Percentiles rank a stretch among this genome's conserved stretches.
Evolutionary conservation across 2,113 vertebrate genomes (phyloP).

Genomic region (Baryphthengus martii): DNA sequence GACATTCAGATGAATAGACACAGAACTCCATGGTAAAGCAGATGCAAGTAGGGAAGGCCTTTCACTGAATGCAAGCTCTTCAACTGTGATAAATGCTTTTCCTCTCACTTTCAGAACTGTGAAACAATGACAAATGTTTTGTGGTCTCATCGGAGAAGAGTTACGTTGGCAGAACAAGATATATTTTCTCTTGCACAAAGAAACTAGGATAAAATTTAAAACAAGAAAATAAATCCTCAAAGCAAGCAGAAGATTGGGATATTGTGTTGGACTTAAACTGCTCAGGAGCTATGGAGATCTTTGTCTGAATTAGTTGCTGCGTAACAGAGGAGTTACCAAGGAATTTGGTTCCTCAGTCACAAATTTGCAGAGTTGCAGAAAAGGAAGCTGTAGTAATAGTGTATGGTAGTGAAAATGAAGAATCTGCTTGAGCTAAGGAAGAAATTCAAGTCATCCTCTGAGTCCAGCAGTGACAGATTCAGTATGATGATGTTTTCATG

Average conservation of each 20-base stretch:
- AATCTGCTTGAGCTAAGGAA: background rate
- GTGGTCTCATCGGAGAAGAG: background rate
- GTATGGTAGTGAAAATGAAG: background rate
- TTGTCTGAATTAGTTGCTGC: background rate
- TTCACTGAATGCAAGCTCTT: background rate
- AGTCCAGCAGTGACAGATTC: accelerated
- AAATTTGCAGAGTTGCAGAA: background rate
- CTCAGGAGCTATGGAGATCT: background rate
- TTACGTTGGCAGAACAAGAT: background rate
- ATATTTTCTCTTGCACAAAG: background rate
- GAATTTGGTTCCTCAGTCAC: background rate
- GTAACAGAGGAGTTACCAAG: background rate
- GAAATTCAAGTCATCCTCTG: background rate
- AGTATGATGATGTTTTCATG: background rate
- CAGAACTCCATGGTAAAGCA: background rate
- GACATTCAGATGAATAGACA: background rate
- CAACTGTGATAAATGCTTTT: background rate
- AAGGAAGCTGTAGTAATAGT: background rate
- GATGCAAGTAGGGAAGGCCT: background rate
- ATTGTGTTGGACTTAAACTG: background rate
- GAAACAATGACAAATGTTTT: background rate
- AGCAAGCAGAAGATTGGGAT: background rate
- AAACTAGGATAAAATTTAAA: too few relatives aligned
- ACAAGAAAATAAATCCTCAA: background rate
- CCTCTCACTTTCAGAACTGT: background rate